A percentile compares a stretch with the other conserved stretches of the same genome.
Conservation (phyloP, 2,113 vertebrate genomes). For the Leptosomus discolor region DNA sequence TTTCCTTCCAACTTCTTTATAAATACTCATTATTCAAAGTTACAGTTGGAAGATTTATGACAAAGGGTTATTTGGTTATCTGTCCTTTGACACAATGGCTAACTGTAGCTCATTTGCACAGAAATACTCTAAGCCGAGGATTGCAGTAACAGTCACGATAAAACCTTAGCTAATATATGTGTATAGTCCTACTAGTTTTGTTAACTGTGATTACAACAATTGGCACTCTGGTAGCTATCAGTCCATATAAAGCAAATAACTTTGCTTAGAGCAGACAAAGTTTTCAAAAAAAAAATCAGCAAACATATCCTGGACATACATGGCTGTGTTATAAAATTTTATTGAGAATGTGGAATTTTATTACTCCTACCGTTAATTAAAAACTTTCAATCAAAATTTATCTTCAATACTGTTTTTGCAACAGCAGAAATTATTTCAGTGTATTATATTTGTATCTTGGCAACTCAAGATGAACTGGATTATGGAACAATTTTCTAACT, state of each 20-base stretch:
- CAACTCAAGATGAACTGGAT: background rate
- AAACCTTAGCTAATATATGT: background rate
- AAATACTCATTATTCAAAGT: background rate
- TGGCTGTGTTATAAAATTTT: background rate
- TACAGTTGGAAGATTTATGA: background rate
- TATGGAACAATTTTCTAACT: background rate
- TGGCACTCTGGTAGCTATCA: background rate
- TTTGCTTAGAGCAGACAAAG: background rate
- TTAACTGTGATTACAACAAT: background rate
- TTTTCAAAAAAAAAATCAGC: background rate
- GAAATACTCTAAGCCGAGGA: background rate
- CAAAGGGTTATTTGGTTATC: background rate
- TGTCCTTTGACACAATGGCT: rapidly evolving
- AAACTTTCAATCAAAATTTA: background rate
- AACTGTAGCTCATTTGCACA: background rate
- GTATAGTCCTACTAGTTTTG: background rate
- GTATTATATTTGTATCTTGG: background rate
- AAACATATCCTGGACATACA: background rate
- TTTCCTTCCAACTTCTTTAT: background rate
- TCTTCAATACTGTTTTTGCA: background rate
- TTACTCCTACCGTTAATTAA: background rate
- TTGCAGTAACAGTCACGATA: background rate
- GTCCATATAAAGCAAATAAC: background rate
- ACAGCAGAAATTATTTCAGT: background rate
- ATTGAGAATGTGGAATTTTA: background rate